A percentile compares a stretch with the other conserved stretches of the same genome.
Conservation (phyloP, 2,888 invertebrate species). For the Caenorhabditis sinica region DNA sequence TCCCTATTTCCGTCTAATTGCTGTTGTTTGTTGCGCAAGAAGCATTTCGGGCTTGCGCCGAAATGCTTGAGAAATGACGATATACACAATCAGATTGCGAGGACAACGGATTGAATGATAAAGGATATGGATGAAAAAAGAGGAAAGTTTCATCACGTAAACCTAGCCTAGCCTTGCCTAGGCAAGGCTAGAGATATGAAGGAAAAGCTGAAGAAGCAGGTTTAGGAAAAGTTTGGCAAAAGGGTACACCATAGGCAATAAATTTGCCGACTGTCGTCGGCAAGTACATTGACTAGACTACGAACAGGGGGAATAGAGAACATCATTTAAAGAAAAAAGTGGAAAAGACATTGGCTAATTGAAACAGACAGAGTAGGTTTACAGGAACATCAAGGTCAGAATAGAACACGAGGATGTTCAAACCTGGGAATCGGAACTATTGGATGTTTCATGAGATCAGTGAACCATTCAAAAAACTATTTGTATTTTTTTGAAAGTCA, state of each 20-base stretch:
- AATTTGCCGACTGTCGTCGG: not conserved
- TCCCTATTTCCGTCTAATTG: not conserved
- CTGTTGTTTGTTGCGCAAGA: constrained; percentile 4
- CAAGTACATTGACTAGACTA: constrained; percentile 13
- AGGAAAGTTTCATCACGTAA: constrained; percentile 24
- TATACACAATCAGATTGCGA: not conserved
- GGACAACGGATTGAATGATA: not conserved
- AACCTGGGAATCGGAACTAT: no score
- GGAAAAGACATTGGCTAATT: no score
- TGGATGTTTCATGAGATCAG: no score
- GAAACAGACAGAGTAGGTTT: no score
- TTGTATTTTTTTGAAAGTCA: no score
- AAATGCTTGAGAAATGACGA: constrained; percentile 3
- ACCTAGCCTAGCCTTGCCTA: no score
- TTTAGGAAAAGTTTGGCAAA: constrained; percentile 16
- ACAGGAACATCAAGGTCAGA: no score
- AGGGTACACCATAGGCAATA: not conserved
- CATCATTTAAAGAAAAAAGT: not conserved
- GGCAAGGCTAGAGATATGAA: constrained; percentile 22
- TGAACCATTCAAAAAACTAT: no score
- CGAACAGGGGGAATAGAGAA: not conserved
- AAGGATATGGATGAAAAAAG: not conserved
- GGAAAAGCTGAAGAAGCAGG: constrained; percentile 9
- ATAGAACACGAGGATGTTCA: no score
- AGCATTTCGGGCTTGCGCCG: no score